phyloP scores from a whole-genome alignment of 2,113 vertebrate species.

The Onychostruthus taczanowskii region DNA sequence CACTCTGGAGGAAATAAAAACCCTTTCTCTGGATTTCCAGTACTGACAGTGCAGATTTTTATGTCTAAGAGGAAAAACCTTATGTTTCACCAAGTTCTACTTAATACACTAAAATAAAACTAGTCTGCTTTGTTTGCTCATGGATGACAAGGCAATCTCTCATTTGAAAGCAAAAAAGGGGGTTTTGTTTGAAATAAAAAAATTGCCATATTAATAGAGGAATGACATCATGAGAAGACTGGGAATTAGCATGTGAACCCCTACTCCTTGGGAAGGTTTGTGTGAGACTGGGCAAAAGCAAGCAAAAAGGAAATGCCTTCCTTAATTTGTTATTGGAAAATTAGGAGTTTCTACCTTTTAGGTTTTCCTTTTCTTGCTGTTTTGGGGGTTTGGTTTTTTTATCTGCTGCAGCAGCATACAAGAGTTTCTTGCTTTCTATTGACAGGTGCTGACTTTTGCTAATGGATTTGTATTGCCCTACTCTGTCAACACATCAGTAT shows the following conservation, averaged over 20 bases:
- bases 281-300: neutral
- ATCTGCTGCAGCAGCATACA: neutral
- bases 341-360: neutral
- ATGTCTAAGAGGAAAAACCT: neutral
- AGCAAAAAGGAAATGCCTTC: neutral
- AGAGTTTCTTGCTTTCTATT: neutral
- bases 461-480: slow-evolving; percentile 3
- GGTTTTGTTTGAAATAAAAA: neutral
- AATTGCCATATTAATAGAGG: neutral
- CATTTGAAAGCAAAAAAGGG: neutral
- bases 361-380: neutral
- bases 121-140: neutral
- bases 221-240: neutral
- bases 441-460: slow-evolving; percentile 17
- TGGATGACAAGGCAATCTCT: neutral
- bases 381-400: neutral
- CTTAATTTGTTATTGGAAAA: neutral
- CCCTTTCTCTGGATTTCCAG: neutral
- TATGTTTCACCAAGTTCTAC: neutral
- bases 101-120: neutral
- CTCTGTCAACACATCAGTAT: slow-evolving; percentile 30
- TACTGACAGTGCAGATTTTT: neutral
- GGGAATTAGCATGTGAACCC: neutral
- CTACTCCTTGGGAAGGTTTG: neutral
- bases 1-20: neutral